These are phyloP conservation scores for Pinctada fucata DNA, from an alignment of 2,888 invertebrate genomes.

Conservation along the genomic window DNA sequence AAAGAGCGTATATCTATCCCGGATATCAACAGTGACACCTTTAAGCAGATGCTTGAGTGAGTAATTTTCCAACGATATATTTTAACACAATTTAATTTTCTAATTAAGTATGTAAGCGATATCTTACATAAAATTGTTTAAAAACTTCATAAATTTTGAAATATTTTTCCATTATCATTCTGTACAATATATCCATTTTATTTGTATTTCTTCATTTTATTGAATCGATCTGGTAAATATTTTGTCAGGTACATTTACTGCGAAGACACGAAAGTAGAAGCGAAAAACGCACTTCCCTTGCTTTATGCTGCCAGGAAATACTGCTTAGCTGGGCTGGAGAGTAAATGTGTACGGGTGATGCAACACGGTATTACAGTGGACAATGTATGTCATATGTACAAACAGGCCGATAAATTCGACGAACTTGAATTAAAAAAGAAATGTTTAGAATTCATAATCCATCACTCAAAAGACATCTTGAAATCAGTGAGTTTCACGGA, in stretches of 20 bases:
- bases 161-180: too few relatives aligned
- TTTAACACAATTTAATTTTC: too few relatives aligned
- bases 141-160: too few relatives aligned
- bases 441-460: slow-evolving; percentile 44
- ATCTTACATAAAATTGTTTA: too few relatives aligned
- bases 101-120: too few relatives aligned
- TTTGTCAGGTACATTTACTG: slow-evolving; percentile 35
- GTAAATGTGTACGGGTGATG: slow-evolving; percentile 48
- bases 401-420: slow-evolving; percentile 49
- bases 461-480: slow-evolving; percentile 47
- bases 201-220: too few relatives aligned
- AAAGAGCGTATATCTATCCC: slow-evolving; percentile 47
- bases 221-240: too few relatives aligned
- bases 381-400: slow-evolving; percentile 52
- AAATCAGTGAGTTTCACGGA: slow-evolving; percentile 43
- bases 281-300: slow-evolving; percentile 32
- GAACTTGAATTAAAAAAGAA: slow-evolving; percentile 42
- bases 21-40: slow-evolving; percentile 51
- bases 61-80: slow-evolving; percentile 8
- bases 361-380: slow-evolving; percentile 47
- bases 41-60: slow-evolving; percentile 51
- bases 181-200: too few relatives aligned
- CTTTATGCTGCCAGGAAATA: slow-evolving; percentile 54
- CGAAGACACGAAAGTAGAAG: slow-evolving; percentile 38
- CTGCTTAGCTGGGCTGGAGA: slow-evolving; percentile 43